These are phyloP conservation scores for Micronycteris hirsuta DNA, from an alignment of 2,113 vertebrate species.

Conservation along the genomic window DNA sequence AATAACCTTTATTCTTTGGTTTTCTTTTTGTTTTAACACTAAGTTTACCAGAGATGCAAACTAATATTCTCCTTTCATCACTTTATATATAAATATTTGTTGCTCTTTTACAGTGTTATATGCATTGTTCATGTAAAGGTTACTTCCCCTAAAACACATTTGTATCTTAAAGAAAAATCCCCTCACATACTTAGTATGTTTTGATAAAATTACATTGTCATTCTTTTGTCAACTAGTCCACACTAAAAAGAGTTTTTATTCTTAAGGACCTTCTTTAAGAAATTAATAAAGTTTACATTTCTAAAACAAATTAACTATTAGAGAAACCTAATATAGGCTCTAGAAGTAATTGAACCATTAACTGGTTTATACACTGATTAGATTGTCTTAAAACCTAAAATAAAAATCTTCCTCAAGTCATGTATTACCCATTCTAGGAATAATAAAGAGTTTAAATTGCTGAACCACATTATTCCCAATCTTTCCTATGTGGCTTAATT, in stretches of 20 bases:
- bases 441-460: not conserved
- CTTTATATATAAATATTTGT: constrained; percentile 30
- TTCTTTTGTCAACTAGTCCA: constrained; percentile 3
- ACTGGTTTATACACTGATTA: constrained; percentile 3
- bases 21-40: constrained; percentile 64
- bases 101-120: constrained; percentile 18
- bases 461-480: not conserved
- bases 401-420: constrained; percentile 22
- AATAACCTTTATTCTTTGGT: constrained; percentile 60
- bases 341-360: constrained; percentile 42
- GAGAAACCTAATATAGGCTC: not conserved
- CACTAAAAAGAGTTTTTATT: constrained; percentile 28
- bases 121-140: not conserved
- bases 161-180: constrained; percentile 31
- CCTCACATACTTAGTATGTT: constrained; percentile 16
- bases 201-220: not conserved
- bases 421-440: not conserved
- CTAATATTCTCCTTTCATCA: constrained; percentile 48
- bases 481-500: not conserved
- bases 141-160: not conserved
- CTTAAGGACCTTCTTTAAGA: constrained; percentile 56
- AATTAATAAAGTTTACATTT: constrained; percentile 37
- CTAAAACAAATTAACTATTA: constrained; percentile 43
- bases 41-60: constrained; percentile 54
- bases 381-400: constrained; percentile 31